Evolutionary conservation across 2,113 vertebrate genomes (phyloP).

Genomic region (Thinocorus orbignyianus): DNA sequence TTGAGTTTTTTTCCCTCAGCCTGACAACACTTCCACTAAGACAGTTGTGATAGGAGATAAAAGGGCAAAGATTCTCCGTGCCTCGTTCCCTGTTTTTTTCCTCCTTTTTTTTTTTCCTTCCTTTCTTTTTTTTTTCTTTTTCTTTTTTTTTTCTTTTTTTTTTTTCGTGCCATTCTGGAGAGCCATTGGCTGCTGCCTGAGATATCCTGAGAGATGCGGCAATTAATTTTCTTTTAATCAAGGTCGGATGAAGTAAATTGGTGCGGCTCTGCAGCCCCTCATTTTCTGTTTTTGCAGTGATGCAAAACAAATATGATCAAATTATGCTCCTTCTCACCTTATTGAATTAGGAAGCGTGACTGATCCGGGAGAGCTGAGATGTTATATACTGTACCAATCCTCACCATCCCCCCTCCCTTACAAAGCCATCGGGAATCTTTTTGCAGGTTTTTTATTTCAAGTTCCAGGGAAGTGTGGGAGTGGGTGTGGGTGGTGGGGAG

Average conservation of each 20-base stretch:
- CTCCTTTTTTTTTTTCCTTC: not conserved
- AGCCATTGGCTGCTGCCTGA: conserved; percentile 91
- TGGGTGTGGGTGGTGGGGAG: conserved; percentile 57
- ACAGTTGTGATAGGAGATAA: conserved; percentile 47
- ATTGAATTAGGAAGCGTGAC: conserved; percentile 99
- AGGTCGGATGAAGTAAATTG: conserved; percentile 99
- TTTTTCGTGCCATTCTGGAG: conserved; percentile 78
- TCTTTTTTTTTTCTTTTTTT: not conserved
- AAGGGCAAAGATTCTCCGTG: conserved; percentile 39
- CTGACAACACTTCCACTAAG: conserved; percentile 23
- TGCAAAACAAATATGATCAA: conserved; percentile 99
- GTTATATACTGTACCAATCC: conserved; percentile 76
- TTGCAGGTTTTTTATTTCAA: conserved; percentile 55
- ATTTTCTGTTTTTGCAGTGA: conserved; percentile 99
- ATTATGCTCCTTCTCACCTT: conserved; percentile 99
- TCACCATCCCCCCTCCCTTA: conserved; percentile 42
- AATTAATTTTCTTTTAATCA: conserved; percentile 99
- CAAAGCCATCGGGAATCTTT: conserved; percentile 50
- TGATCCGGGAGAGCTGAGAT: conserved; percentile 91
- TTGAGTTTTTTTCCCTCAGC: not conserved
- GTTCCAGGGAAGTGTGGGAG: conserved; percentile 57
- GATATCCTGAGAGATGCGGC: conserved; percentile 99
- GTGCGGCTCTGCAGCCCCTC: conserved; percentile 95
- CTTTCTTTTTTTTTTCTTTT: not conserved
- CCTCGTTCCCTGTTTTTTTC: not conserved